A percentile compares a stretch with the other conserved stretches of the same genome.
Conservation (phyloP, 2,888 invertebrate species). For the Nomada ruficornis region DNA sequence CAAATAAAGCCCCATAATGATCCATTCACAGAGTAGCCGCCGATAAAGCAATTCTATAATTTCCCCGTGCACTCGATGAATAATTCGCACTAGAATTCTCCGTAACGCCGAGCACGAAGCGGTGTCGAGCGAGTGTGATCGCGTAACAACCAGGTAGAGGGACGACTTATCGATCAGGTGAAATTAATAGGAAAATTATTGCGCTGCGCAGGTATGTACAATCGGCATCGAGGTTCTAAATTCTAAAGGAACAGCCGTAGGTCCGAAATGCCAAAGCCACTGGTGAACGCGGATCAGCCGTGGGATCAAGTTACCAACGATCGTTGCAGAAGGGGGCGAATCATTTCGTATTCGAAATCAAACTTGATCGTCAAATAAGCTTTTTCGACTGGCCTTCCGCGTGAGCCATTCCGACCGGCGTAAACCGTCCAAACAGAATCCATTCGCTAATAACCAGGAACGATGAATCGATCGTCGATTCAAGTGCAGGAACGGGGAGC, state of each 20-base stretch:
- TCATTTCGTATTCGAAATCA: slow-evolving; percentile 32
- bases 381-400: slow-evolving; percentile 20
- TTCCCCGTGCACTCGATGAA: neutral
- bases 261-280: slow-evolving; percentile 11
- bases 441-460: slow-evolving; percentile 44
- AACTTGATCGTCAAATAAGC: slow-evolving; percentile 34
- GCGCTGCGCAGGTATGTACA: neutral
- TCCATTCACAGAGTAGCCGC: neutral
- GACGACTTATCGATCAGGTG: slow-evolving; percentile 23
- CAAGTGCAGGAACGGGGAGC: neutral
- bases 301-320: slow-evolving; percentile 42
- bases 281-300: slow-evolving; percentile 19
- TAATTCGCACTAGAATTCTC: neutral
- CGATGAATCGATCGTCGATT: slow-evolving; percentile 37
- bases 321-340: neutral
- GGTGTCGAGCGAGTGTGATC: neutral
- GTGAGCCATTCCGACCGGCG: neutral
- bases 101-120: neutral
- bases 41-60: slow-evolving; percentile 1
- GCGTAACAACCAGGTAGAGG: neutral
- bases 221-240: slow-evolving; percentile 1
- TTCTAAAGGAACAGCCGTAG: neutral
- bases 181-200: slow-evolving; percentile 55
- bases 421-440: slow-evolving; percentile 45
- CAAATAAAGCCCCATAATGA: neutral